Conservation (phyloP, 1,140 invertebrate species). For the Drosophila pruinosa region DNA sequence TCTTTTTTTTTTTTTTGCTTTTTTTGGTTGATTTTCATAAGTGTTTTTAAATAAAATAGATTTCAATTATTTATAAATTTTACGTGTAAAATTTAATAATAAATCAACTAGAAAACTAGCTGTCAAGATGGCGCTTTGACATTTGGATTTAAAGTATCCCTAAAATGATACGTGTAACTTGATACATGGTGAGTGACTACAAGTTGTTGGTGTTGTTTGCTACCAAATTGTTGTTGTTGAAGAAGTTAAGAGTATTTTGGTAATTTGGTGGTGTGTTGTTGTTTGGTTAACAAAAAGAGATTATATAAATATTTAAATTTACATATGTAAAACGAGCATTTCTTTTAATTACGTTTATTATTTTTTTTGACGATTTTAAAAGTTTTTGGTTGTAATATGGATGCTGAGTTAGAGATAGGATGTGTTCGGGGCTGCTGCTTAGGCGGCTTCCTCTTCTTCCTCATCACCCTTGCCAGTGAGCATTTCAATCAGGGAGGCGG, state of each 20-base stretch:
- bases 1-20: conserved; percentile 50
- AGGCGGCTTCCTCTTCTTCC: conserved; percentile 88
- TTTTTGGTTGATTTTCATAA: conserved; percentile 44
- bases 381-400: conserved; percentile 56
- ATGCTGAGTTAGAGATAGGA: conserved; percentile 81
- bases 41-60: conserved; percentile 74
- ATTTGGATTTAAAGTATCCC: conserved; percentile 71
- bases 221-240: conserved; percentile 67
- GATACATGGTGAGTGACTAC: conserved; percentile 23
- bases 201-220: conserved; percentile 38
- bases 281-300: conserved; percentile 73
- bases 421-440: conserved; percentile 66
- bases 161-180: conserved; percentile 51
- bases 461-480: conserved; percentile 92
- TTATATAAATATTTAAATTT: conserved; percentile 79
- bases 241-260: conserved; percentile 67
- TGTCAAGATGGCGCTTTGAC: conserved; percentile 68
- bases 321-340: conserved; percentile 81
- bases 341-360: conserved; percentile 82
- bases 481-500: conserved; percentile 92
- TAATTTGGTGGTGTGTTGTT: conserved; percentile 29
- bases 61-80: conserved; percentile 75
- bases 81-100: conserved; percentile 81
- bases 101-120: conserved; percentile 80
- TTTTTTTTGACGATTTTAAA: conserved; percentile 77